phyloP scores from a whole-genome alignment of 92 coral and sea anemone species.

The Umimayanthus chanpuru region DNA sequence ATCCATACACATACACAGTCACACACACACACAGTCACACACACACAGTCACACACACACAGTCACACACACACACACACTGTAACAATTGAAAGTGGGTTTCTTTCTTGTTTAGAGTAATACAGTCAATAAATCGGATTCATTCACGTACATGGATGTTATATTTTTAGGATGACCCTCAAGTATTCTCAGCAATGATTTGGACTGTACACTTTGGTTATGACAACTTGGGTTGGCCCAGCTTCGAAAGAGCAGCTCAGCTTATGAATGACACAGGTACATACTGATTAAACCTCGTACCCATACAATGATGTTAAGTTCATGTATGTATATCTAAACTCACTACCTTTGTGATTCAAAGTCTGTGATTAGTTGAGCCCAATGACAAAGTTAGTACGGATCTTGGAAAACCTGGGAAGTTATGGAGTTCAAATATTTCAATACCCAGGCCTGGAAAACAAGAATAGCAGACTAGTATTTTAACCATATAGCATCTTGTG shows the following conservation, averaged over 20 bases:
- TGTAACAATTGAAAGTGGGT: too few relatives aligned
- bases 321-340: too few relatives aligned
- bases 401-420: too few relatives aligned
- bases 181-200: slow-evolving; percentile 89
- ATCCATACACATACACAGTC: not conserved
- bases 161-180: slow-evolving; percentile 66
- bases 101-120: not conserved
- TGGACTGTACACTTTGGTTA: slow-evolving; percentile 99
- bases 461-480: not conserved
- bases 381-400: too few relatives aligned
- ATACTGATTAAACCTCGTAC: not conserved
- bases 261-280: slow-evolving; percentile 87
- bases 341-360: too few relatives aligned
- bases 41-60: not conserved
- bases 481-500: not conserved
- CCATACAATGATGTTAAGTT: not conserved
- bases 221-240: slow-evolving; percentile 97
- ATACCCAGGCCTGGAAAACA: too few relatives aligned
- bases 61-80: not conserved
- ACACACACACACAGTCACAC: not conserved
- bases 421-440: too few relatives aligned
- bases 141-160: not conserved
- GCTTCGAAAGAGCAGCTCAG: slow-evolving; percentile 94
- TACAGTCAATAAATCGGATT: not conserved
- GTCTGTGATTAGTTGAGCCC: too few relatives aligned